phyloP scores from a whole-genome alignment of 1,140 invertebrate genomes.

The Drosophila pallidifrons region DNA sequence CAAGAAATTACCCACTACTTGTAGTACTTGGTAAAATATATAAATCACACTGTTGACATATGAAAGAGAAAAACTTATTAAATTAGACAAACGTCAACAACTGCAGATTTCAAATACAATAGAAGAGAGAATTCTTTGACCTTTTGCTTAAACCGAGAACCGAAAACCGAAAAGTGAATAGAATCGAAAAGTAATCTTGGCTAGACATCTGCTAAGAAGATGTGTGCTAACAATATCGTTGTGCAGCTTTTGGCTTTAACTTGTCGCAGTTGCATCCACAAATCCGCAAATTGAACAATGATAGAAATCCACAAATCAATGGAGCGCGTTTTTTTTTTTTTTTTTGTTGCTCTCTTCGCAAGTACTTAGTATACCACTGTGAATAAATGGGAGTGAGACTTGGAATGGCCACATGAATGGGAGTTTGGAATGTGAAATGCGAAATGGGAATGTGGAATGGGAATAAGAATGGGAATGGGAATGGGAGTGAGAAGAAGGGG shows the following conservation, averaged over 20 bases:
- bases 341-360: neutral
- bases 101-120: neutral
- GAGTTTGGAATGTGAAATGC: neutral
- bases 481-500: neutral
- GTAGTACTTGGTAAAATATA: too few species aligned
- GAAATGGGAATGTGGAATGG: neutral
- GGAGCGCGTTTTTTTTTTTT: neutral
- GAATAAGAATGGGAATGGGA: neutral
- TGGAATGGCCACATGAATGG: neutral
- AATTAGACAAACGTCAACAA: neutral
- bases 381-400: slow-evolving; percentile 2
- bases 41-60: neutral
- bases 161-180: slow-evolving; percentile 14
- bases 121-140: neutral
- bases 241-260: slow-evolving; percentile 38
- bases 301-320: slow-evolving; percentile 71
- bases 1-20: too few species aligned
- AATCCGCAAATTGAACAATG: slow-evolving; percentile 65
- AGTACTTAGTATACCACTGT: slow-evolving; percentile 7
- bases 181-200: slow-evolving; percentile 45
- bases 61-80: neutral
- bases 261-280: slow-evolving; percentile 64
- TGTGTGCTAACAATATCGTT: slow-evolving; percentile 18
- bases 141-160: slow-evolving; percentile 16
- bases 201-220: slow-evolving; percentile 61